Conservation (phyloP, 2,888 invertebrate species). For the Calameuta pallipes region DNA sequence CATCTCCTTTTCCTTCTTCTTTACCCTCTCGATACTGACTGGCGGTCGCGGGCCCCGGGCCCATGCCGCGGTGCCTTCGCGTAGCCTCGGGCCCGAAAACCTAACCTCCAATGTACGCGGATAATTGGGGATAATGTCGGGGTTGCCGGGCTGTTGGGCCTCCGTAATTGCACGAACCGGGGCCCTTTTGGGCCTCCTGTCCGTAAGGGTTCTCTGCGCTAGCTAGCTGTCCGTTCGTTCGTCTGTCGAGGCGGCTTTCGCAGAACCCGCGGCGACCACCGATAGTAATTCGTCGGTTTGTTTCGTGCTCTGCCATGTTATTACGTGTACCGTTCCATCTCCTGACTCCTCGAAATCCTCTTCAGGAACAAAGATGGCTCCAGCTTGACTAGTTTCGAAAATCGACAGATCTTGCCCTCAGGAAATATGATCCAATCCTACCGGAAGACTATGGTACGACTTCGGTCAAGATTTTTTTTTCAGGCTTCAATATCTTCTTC, state of each 20-base stretch:
- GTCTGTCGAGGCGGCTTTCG: conserved; percentile 56
- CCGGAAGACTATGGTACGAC: not conserved
- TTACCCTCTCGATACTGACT: not conserved
- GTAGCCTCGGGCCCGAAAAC: conserved; percentile 50
- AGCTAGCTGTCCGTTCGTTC: conserved; percentile 36
- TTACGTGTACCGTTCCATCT: conserved; percentile 42
- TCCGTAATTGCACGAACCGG: conserved; percentile 60
- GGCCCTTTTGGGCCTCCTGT: conserved; percentile 42
- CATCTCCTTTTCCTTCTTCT: not conserved
- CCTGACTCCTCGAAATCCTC: not conserved
- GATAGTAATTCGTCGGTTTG: conserved; percentile 59
- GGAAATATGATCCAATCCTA: not conserved
- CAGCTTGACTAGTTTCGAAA: not conserved
- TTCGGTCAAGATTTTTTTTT: not conserved
- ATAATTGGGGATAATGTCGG: conserved; percentile 65
- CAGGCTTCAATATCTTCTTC: not conserved
- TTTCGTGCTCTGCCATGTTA: conserved; percentile 58
- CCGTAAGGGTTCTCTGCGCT: conserved; percentile 34
- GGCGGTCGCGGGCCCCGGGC: conserved; percentile 13
- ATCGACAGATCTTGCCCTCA: not conserved
- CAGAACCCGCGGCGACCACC: conserved; percentile 44
- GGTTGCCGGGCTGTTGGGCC: conserved; percentile 52
- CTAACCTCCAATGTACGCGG: conserved; percentile 60
- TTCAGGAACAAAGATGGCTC: not conserved
- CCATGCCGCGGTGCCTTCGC: conserved; percentile 42